Evolutionary conservation across 2,888 invertebrate genomes (phyloP).

Genomic region (Idaea dimidiata): DNA sequence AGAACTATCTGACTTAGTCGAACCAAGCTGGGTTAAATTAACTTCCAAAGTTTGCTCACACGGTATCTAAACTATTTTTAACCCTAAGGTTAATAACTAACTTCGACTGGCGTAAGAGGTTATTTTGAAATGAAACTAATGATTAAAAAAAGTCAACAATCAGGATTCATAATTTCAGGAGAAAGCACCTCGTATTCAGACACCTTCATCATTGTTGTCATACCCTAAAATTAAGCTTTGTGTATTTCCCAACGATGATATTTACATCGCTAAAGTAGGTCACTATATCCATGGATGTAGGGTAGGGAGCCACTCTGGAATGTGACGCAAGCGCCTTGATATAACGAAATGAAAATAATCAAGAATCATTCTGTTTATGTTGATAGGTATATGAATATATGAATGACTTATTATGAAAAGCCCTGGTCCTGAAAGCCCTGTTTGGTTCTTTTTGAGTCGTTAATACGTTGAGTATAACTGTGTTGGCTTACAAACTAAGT

Average conservation of each 20-base stretch:
- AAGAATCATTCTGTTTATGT: conserved; percentile 9
- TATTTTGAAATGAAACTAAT: no score
- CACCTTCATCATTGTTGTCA: conserved; percentile 1
- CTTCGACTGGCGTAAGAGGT: no score
- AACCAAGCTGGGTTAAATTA: no score
- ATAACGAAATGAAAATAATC: background rate
- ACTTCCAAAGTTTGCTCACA: no score
- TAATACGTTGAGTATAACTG: no score
- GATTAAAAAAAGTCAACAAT: background rate
- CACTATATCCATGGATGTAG: conserved; percentile 30
- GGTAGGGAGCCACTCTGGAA: conserved; percentile 20
- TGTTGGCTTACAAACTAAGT: no score
- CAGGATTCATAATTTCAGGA: background rate
- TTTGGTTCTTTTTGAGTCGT: no score
- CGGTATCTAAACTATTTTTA: no score
- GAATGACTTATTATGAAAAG: no score
- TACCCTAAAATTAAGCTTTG: conserved; percentile 6
- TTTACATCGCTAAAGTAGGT: conserved; percentile 47
- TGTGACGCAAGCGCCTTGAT: background rate
- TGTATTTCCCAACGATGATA: conserved; percentile 41
- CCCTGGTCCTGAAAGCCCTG: no score
- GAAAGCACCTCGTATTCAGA: conserved; percentile 11
- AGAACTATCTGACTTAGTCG: no score
- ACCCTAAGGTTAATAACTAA: no score
- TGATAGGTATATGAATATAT: conserved; percentile 1